Conservation (phyloP, 1,140 invertebrate genomes). For the Lucilia sericata region DNA sequence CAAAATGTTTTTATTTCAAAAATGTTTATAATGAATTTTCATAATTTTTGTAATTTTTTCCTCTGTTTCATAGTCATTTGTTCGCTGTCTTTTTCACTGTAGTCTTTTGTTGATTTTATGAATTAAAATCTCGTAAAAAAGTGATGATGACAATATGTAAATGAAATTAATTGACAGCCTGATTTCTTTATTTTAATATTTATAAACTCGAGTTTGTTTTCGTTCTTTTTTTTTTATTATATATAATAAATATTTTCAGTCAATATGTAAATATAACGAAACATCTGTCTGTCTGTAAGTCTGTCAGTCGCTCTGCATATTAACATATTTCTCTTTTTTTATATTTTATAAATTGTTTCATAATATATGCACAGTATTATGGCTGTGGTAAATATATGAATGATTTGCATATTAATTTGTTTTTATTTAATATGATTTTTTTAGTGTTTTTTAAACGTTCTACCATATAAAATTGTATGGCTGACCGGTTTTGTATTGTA, state of each 20-base stretch:
- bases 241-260: background rate
- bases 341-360: constrained; percentile 24
- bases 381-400: background rate
- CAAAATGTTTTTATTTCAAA: no score
- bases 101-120: constrained; percentile 9
- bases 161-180: constrained; percentile 16
- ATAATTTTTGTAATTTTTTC: background rate
- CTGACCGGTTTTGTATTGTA: background rate
- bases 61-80: background rate
- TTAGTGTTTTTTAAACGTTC: background rate
- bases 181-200: constrained; percentile 22
- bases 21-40: no score
- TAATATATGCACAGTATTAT: constrained; percentile 14
- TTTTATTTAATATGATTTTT: background rate
- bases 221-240: background rate
- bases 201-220: background rate
- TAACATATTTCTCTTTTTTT: background rate
- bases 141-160: constrained; percentile 10
- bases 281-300: background rate
- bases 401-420: constrained; percentile 27
- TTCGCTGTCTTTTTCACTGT: background rate
- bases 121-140: constrained; percentile 9
- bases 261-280: background rate
- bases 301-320: background rate
- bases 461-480: background rate